Evolutionary conservation across 2,797 vertebrate species (phyloP), one percentile per base, ranked within the genome.

Genomic region (Psittacula derbiana): DNA sequence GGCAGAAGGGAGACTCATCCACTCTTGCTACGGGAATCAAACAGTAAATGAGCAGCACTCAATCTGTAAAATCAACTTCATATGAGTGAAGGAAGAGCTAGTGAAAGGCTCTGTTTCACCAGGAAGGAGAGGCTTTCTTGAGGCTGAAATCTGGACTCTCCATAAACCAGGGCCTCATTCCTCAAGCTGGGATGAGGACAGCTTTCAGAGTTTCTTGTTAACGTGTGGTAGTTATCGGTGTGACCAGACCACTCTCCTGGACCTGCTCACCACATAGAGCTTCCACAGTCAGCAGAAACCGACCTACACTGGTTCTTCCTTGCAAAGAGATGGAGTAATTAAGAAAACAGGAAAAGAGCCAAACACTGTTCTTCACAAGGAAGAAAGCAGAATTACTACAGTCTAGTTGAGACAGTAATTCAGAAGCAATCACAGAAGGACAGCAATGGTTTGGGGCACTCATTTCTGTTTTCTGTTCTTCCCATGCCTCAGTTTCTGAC

Each of bases 81-180:
- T 0, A 6, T 2, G 12, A 4, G 0, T 0, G 2, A 50, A 38
- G 55, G 49, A 58, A 50, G 41, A 12, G 71, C 5, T 17, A 24
- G 38, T 0, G 64, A 25, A 5, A 24, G 82, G 73, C 5, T 73
- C 57, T 17, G n/a, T 8, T 17, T 5, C 41, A 31, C 1, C 17
- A 11, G 76, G 20, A 41, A 28, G 17, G 20, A 43, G 62, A 44
- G 41, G 60, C 6, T 11, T 43, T 13, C 44, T 28, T 17, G 2
- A 50, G 33, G 64, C 7, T 25, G 84, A 57, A 17, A 52, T 23
- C 1, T 41, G 83, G 53, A 17, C 5, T 38, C 21, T 20, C 14
- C 83, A 81, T 36, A 79, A 25, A 4, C 47, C 10, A 67, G 25
- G 16, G 60, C 44, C 71, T 64, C 46, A 1, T 0, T 67, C 53